Evolutionary conservation across 2,888 invertebrate species (phyloP).

Genomic region (Proisotoma minuta): DNA sequence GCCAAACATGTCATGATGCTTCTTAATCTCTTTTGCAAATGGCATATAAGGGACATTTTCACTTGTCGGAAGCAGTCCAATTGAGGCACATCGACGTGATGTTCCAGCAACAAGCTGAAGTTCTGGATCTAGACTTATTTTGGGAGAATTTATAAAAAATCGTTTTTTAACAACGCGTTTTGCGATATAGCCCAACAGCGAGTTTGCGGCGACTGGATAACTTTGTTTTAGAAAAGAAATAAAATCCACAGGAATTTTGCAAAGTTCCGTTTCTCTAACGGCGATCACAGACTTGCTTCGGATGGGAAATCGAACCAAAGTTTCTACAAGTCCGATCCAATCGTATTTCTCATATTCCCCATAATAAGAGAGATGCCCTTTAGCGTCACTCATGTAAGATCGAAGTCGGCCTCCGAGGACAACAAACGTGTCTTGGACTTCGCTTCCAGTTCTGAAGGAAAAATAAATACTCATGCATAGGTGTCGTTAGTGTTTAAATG

Average conservation of each 20-base stretch:
- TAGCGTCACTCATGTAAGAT: constrained; percentile 14
- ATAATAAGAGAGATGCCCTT: neutral
- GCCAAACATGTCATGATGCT: neutral
- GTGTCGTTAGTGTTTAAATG: neutral
- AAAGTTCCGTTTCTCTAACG: constrained; percentile 20
- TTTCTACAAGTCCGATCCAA: constrained; percentile 24
- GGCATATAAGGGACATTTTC: neutral
- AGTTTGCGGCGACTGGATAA: neutral
- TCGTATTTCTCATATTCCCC: constrained; percentile 16
- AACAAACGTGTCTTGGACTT: constrained; percentile 17
- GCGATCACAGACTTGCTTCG: constrained; percentile 23
- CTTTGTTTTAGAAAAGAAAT: neutral
- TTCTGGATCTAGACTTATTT: neutral
- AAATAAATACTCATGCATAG: neutral
- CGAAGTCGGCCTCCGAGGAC: constrained; percentile 19
- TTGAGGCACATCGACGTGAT: neutral
- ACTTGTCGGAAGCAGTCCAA: neutral
- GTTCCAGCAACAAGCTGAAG: neutral
- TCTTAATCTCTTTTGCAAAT: neutral
- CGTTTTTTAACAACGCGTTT: neutral
- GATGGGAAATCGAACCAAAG: constrained; percentile 15
- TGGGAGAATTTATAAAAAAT: neutral
- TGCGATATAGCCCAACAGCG: neutral
- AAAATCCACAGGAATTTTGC: constrained; percentile 20
- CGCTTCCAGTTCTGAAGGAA: neutral